Base-by-base conservation (phyloP, 2,113 vertebrate species). In the Dipodomys stephensi region DNA sequence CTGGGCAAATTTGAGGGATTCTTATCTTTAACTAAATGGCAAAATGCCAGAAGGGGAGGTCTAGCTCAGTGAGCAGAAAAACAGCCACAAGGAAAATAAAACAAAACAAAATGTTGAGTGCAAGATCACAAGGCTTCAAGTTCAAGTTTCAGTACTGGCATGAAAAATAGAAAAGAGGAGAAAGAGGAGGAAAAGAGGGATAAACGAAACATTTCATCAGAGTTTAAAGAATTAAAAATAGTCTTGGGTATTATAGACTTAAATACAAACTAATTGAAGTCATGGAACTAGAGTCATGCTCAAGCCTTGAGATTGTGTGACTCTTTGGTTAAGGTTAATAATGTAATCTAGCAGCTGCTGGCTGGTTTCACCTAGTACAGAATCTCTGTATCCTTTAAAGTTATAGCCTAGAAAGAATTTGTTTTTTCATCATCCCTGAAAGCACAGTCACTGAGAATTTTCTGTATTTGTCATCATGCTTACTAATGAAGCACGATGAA, bases 181-280 rank as follows among this genome's bases (percentile, higher is more conserved):
- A 53, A 53, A 57, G 28, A 84, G 82, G 78, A 49, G 20, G 16
- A 30, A 67, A 71, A 82, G 39, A 88, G 62, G 28, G n/a, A 69
- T 4, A 65, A 35, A 49, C 80, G 23, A 76, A 67, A 44, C 20
- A 73, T 65, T 72, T 79, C n/a, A 92, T 19, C 35, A 79, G 12
- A 73, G 60, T 87, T 44, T 65, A 81, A 84, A 90, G 49, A 49
- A 64, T 94, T 88, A 72, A 81, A 83, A n/a, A 39, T 53, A 39
- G 35, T 67, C 53, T 62, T 23, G 67, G 82, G 46, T 87, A 67
- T 39, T 92, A 64, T 6, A 13, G 23, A 78, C 12, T 81, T 69
- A 85, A 80, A 32, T 62, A 35, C 20, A 32, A 20, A 60, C 4
- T 32, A 12, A 32, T 62, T 80, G 53, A 57, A 57, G 53, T 57